Base-by-base conservation (phyloP, 1,140 invertebrate genomes). In the Scaptomyza hsui region DNA sequence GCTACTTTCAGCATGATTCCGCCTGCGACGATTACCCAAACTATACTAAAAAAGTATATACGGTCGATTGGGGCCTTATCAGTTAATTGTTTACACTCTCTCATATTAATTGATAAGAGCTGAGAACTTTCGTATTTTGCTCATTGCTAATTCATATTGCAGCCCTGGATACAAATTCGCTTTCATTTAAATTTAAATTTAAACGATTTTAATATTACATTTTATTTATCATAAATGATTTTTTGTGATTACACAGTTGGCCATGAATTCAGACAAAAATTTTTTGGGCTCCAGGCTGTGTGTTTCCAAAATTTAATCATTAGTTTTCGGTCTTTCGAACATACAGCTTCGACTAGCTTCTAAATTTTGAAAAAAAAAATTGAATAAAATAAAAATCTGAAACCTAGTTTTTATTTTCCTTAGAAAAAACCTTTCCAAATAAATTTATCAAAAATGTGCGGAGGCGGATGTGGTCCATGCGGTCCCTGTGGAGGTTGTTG, bases 351-450 rank as follows among this genome's bases (percentile, higher is more conserved):
- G 60, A 78, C 83, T 74, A 10, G 61, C 26, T 72, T 73, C 78
- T 51, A 90, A 90, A 90, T 90, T 90, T 48, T 57, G 26, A 69
- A 56, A 62, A 61, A 73, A 64, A 72, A 82, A 74, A 72, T 57
- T 18, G 41, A 60, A 53, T 2, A 35, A 37, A n/a, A 37, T 37
- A n/a, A 37, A n/a, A 1, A 29, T 9, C 26, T 9, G 9, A 29
- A 24, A 24, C 4, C 24, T 6, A 24, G 6, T 24, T 26, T 26
- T 26, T 18, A 35, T 52, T 41, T 56, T 63, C 29, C 26, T 47
- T 62, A 51, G 61, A 64, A 69, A 68, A 52, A 26, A 68, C 49
- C 55, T 32, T 0, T 9, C 32, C 29, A 69, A 74, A 75, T 29
- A 37, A 62, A 71, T 48, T 64, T 39, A 29, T 21, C 12, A 13